Percentiles rank a stretch among this genome's conserved stretches.
Conservation (phyloP, 2,797 vertebrate genomes). For the Fistularia tabacaria region DNA sequence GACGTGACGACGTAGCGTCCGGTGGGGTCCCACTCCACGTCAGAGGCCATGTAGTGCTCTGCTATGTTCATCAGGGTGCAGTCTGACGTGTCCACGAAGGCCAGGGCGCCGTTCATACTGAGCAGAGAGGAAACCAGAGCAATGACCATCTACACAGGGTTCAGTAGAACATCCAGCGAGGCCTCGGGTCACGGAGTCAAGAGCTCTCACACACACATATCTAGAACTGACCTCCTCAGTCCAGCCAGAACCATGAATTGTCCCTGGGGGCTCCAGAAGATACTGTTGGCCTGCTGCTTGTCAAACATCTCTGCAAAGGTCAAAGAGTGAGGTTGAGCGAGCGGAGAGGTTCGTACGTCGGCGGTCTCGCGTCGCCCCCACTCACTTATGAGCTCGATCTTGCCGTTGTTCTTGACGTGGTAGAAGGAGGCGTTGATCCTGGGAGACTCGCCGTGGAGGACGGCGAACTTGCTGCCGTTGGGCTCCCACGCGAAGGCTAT, state of each 20-base stretch:
- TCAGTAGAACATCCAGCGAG: neutral
- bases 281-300: conserved; percentile 98
- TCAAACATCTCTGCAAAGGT: conserved; percentile 86
- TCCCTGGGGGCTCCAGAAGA: conserved; percentile 99
- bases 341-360: too few species aligned
- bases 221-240: conserved; percentile 84
- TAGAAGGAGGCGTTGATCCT: conserved; percentile 94
- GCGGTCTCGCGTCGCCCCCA: conserved; percentile 5
- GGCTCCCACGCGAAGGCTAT: conserved; percentile 99
- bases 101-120: conserved; percentile 97
- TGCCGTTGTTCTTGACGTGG: conserved; percentile 96
- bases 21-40: conserved; percentile 97
- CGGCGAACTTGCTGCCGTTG: conserved; percentile 96
- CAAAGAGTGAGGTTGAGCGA: neutral
- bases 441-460: conserved; percentile 92
- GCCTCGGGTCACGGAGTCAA: conserved; percentile 59
- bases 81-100: conserved; percentile 96
- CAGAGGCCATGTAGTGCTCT: conserved; percentile 96
- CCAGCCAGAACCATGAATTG: conserved; percentile 96
- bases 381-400: conserved; percentile 96
- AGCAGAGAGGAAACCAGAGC: neutral
- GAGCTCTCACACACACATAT: conserved; percentile 19
- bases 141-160: neutral
- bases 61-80: conserved; percentile 99
- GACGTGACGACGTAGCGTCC: conserved; percentile 94